These are phyloP conservation scores for Trichonephila clavata DNA, from an alignment of 1,140 invertebrate species.

Conservation along the genomic window DNA sequence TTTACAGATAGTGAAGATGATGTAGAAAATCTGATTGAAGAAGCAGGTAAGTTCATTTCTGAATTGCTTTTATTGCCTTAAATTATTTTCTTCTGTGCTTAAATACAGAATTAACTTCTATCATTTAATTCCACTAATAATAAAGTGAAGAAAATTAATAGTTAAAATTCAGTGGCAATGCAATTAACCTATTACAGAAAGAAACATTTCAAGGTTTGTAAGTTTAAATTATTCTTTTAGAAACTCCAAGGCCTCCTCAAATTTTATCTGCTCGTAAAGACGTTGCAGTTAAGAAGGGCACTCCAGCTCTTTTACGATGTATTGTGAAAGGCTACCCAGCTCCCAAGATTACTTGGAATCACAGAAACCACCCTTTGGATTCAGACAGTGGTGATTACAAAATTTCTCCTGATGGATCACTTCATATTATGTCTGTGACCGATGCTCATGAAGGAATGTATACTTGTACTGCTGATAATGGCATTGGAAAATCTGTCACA, in stretches of 20 bases:
- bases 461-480: constrained; percentile 88
- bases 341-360: constrained; percentile 89
- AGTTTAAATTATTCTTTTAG: neutral
- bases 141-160: too few relatives aligned
- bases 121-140: too few relatives aligned
- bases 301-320: constrained; percentile 88
- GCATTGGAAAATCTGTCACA: constrained; percentile 88
- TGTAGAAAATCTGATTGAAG: constrained; percentile 58
- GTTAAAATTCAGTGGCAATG: too few relatives aligned
- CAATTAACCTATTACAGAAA: too few relatives aligned
- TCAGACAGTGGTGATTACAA: constrained; percentile 86
- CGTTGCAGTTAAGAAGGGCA: constrained; percentile 87
- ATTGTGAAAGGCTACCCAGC: constrained; percentile 91
- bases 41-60: constrained; percentile 32
- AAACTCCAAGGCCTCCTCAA: constrained; percentile 51
- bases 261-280: constrained; percentile 79
- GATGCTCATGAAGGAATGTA: constrained; percentile 90
- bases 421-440: constrained; percentile 87
- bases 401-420: constrained; percentile 83
- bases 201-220: neutral
- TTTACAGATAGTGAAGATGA: neutral
- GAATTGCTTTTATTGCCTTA: too few relatives aligned
- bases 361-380: constrained; percentile 41
- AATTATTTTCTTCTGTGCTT: too few relatives aligned
- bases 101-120: too few relatives aligned